Conservation (phyloP, 2,113 vertebrate species). For the Ramphastos sulfuratus region DNA sequence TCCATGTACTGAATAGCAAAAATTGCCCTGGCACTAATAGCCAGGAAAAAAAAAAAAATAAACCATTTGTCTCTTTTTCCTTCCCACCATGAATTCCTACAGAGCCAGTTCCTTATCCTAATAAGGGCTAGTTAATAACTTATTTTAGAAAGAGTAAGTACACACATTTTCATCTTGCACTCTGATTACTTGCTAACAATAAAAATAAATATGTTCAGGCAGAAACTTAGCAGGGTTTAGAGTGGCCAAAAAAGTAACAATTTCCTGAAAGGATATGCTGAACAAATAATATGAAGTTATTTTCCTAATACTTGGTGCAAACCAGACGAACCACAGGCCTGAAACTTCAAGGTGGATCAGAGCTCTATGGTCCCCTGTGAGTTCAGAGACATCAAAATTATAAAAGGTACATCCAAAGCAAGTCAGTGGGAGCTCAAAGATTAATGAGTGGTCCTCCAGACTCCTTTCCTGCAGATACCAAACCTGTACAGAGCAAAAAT, state of each 20-base stretch:
- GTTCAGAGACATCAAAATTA: not conserved
- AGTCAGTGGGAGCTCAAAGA: not conserved
- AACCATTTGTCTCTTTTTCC: not conserved
- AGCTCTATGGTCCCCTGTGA: not conserved
- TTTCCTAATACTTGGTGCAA: not conserved
- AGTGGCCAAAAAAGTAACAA: not conserved
- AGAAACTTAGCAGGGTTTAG: not conserved
- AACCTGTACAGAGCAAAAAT: not conserved
- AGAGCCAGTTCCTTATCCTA: not conserved
- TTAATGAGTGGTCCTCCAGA: not conserved
- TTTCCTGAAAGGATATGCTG: not conserved
- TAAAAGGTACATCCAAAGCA: not conserved
- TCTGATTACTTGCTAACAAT: not conserved
- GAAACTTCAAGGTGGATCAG: not conserved
- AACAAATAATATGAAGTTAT: not conserved
- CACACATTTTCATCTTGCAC: not conserved
- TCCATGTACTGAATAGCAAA: not conserved
- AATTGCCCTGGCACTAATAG: not conserved
- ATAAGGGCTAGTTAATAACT: not conserved
- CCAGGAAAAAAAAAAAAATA: constrained; percentile 6
- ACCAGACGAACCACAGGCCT: not conserved
- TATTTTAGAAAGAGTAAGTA: not conserved
- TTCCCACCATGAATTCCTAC: not conserved
- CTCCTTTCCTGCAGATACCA: not conserved
- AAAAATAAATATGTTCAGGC: not conserved